Evolutionary conservation across 2,888 invertebrate species (phyloP), one percentile per base, ranked within the genome.

Genomic region (Melanostoma scalare): DNA sequence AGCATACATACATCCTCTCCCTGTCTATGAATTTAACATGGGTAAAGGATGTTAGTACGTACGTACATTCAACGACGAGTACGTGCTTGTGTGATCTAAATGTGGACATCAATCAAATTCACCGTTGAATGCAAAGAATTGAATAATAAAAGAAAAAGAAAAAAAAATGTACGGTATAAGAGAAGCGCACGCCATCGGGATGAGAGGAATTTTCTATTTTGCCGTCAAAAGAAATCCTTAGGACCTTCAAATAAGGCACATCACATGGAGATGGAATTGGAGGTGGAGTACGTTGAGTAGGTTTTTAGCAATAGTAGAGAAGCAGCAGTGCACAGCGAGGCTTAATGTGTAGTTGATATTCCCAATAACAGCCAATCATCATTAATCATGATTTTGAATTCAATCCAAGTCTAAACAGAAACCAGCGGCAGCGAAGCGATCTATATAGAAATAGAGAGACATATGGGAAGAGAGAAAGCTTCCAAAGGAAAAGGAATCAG

Each of bases 341-440:
- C 74, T 71, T 60, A 84, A 84, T 75, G 71, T 84, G 79, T 75
- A 84, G 79, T 79, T 84, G 79, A 84, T 84, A 79, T 84, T 84
- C 67, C 74, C 84, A 84, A 84, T 84, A 79, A 79, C 84, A 84
- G 78, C 79, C 74, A 78, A 79, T 84, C 79, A 84, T 84, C 84
- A 79, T 84, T 84, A 84, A 84, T 84, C 84, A 84, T 82, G 82
- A 78, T 82, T 82, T 82, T 73, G 78, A 82, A 78, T 78, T 82
- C 63, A 73, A 82, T 82, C 58, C 78, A 73, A 82, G 69, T 69
- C 63, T 63, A 74, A 73, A 73, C 48, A 44, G 67, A 67, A 46
- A 68, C 33, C 56, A 20, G 35, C 6, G 46, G 33, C 31, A 52
- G 40, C 10, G 55, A 55, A 55, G 38, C 20, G 20, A 20, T 20